phyloP scores from a whole-genome alignment of 1,140 invertebrate genomes.

The Diorhabda carinulata region DNA sequence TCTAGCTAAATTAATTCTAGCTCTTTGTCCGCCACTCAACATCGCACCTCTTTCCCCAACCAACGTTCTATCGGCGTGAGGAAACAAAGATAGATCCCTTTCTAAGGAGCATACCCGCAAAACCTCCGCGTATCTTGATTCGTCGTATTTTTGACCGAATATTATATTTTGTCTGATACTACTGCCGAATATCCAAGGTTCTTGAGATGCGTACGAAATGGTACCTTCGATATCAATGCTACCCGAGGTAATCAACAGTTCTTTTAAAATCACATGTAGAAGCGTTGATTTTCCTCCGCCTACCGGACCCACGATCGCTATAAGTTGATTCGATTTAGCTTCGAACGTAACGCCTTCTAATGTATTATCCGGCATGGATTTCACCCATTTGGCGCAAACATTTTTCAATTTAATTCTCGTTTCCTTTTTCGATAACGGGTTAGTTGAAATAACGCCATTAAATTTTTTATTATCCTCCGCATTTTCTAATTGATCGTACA shows the following conservation, averaged over 20 bases:
- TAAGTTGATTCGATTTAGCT: slow-evolving; percentile 53
- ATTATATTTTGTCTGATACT: slow-evolving; percentile 59
- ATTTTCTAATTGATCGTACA: slow-evolving; percentile 58
- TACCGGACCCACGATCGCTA: slow-evolving; percentile 68
- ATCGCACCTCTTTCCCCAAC: slow-evolving; percentile 79
- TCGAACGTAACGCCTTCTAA: slow-evolving; percentile 54
- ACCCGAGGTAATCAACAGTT: slow-evolving; percentile 60
- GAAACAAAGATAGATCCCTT: slow-evolving; percentile 64
- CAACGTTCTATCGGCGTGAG: slow-evolving; percentile 68
- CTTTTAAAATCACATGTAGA: slow-evolving; percentile 72
- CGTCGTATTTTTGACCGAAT: slow-evolving; percentile 50
- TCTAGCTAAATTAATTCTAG: slow-evolving; percentile 79
- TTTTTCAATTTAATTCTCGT: slow-evolving; percentile 46
- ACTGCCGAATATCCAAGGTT: slow-evolving; percentile 57
- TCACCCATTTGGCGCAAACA: slow-evolving; percentile 58
- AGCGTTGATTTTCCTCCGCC: slow-evolving; percentile 76
- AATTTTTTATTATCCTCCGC: neutral
- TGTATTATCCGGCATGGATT: slow-evolving; percentile 51
- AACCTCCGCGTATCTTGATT: slow-evolving; percentile 60
- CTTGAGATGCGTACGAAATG: slow-evolving; percentile 58
- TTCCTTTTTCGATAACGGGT: slow-evolving; percentile 23
- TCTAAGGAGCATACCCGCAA: slow-evolving; percentile 57
- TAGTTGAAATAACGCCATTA: neutral
- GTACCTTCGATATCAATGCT: slow-evolving; percentile 45
- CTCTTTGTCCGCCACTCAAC: slow-evolving; percentile 84